These are phyloP conservation scores for Chitala chitala DNA, from an alignment of 2,113 vertebrate genomes.

Conservation along the genomic window DNA sequence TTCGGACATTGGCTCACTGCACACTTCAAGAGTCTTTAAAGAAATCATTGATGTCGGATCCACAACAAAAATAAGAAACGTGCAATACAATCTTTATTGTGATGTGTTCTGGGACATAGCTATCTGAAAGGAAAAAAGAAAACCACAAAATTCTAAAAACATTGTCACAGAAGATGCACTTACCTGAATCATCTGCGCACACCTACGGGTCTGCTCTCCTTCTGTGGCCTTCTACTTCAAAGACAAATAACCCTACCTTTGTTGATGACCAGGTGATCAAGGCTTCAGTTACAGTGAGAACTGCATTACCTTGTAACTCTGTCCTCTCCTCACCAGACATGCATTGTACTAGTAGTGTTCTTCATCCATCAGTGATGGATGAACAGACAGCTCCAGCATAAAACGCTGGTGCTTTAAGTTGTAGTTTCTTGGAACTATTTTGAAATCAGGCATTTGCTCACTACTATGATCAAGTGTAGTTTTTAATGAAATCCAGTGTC, in stretches of 20 bases:
- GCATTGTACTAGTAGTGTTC: background rate
- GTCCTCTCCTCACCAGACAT: background rate
- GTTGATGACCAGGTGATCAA: constrained; percentile 32
- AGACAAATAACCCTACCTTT: constrained; percentile 31
- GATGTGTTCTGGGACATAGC: background rate
- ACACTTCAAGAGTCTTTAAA: background rate
- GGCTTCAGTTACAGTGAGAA: constrained; percentile 35
- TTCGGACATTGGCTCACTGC: background rate
- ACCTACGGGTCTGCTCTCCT: constrained; percentile 1
- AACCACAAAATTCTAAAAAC: background rate
- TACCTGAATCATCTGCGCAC: constrained; percentile 13
- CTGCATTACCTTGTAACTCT: constrained; percentile 12
- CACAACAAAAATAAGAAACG: background rate
- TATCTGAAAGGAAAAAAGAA: no score
- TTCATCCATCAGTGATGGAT: no score
- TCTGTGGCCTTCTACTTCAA: constrained; percentile 20
- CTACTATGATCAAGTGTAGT: no score
- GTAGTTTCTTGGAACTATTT: no score
- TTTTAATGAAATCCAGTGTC: no score
- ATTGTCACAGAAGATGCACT: background rate
- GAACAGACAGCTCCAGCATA: no score
- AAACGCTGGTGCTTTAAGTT: no score
- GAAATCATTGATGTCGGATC: constrained; percentile 25
- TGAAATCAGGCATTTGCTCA: no score
- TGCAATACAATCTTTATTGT: background rate